Percentiles rank a stretch among this genome's conserved stretches.
Conservation (phyloP, 2,888 invertebrate genomes). For the Sinohyriopsis cumingii region DNA sequence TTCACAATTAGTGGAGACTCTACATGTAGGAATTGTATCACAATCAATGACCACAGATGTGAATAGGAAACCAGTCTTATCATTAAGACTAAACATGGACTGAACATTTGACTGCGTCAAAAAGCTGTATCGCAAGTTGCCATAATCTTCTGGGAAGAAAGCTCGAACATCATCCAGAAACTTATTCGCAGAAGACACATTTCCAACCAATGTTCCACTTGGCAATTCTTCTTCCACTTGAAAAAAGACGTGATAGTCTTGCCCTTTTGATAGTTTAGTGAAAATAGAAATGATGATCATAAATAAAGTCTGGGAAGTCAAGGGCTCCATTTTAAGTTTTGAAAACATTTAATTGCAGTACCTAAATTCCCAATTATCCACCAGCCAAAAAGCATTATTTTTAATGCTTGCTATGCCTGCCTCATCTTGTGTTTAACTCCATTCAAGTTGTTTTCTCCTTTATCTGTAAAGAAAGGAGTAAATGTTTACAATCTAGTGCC, state of each 20-base stretch:
- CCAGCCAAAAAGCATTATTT: too few relatives aligned
- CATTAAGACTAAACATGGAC: constrained; percentile 36
- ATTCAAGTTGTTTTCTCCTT: too few relatives aligned
- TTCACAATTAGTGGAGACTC: constrained; percentile 35
- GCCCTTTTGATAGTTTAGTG: constrained; percentile 1
- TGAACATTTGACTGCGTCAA: constrained; percentile 32
- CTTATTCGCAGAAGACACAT: constrained; percentile 29
- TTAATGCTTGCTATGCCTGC: too few relatives aligned
- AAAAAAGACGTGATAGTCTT: constrained; percentile 31
- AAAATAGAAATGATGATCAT: too few relatives aligned
- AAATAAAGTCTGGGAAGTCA: too few relatives aligned
- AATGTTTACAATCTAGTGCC: too few relatives aligned
- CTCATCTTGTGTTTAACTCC: too few relatives aligned
- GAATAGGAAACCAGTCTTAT: constrained; percentile 35
- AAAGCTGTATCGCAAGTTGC: constrained; percentile 27
- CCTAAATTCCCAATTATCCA: too few relatives aligned
- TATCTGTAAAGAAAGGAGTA: too few relatives aligned
- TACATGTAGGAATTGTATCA: constrained; percentile 35
- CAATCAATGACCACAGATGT: constrained; percentile 41
- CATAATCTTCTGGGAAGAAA: constrained; percentile 13
- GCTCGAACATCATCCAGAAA: constrained; percentile 24
- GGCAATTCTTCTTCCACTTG: constrained; percentile 16
- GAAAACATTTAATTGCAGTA: too few relatives aligned
- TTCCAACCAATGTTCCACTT: constrained; percentile 29
- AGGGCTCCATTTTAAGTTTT: too few relatives aligned